Evolutionary conservation across 2,797 vertebrate genomes (phyloP).

Genomic region (Pteropus rufus): DNA sequence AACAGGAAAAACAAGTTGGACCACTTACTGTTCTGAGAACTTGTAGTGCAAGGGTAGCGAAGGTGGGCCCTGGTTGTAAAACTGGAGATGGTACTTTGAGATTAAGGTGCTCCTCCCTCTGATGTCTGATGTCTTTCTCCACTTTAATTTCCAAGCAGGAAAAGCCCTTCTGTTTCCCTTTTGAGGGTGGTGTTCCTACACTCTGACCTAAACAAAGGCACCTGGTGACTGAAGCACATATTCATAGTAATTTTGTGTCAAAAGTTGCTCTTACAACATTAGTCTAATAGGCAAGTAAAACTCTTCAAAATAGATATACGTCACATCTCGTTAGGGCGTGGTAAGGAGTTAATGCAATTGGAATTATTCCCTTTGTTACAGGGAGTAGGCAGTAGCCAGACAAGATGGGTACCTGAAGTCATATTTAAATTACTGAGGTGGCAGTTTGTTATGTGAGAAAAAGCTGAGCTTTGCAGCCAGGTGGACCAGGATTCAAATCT

Average conservation of each 20-base stretch:
- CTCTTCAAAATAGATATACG: neutral
- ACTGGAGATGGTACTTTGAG: constrained; percentile 28
- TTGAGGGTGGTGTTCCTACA: neutral
- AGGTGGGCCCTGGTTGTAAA: constrained; percentile 43
- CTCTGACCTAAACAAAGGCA: neutral
- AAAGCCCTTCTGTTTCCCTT: neutral
- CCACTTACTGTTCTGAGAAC: neutral
- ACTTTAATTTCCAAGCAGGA: neutral
- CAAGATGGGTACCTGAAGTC: neutral
- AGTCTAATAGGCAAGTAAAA: neutral
- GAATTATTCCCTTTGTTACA: neutral
- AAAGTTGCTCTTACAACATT: neutral
- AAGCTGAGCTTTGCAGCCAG: neutral
- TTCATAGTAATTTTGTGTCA: neutral
- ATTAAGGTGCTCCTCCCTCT: constrained; percentile 31
- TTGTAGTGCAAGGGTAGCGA: neutral
- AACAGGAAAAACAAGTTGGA: constrained; percentile 72
- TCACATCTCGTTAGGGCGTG: neutral
- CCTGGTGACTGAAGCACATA: neutral
- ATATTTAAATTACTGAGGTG: neutral
- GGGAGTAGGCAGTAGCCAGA: neutral
- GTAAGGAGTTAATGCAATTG: neutral
- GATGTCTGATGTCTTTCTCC: neutral
- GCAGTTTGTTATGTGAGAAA: neutral
- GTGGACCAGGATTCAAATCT: neutral